A percentile compares a stretch with the other conserved stretches of the same genome.
phyloP scores from a whole-genome alignment of 1,140 invertebrate genomes.

The Drosophila insularis region DNA sequence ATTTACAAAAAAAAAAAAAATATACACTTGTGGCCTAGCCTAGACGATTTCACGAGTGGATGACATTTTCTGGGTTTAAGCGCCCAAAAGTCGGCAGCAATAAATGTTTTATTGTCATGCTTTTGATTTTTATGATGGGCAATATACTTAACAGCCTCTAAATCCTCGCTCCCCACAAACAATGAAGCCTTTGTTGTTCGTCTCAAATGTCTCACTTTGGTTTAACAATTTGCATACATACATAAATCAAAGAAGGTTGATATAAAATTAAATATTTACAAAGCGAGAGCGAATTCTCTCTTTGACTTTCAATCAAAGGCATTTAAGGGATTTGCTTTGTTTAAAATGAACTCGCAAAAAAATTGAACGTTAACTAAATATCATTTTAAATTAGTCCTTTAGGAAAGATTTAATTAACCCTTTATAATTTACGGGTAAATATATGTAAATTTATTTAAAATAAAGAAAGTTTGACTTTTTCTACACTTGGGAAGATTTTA shows the following conservation, averaged over 20 bases:
- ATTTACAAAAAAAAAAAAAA: conserved; percentile 5
- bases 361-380: neutral
- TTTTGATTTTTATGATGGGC: conserved; percentile 18
- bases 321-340: conserved; percentile 1
- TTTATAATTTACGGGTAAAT: no score
- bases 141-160: conserved; percentile 1
- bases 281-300: neutral
- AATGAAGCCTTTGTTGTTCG: neutral
- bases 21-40: conserved; percentile 4
- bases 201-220: conserved; percentile 27
- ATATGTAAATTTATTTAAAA: no score
- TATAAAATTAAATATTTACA: neutral
- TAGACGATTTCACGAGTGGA: neutral
- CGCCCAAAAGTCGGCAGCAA: conserved; percentile 47
- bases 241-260: conserved; percentile 7
- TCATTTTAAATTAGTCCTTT: neutral
- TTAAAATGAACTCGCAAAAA: neutral
- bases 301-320: neutral
- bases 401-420: neutral
- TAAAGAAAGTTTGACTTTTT: no score
- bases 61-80: conserved; percentile 38
- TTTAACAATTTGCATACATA: conserved; percentile 1
- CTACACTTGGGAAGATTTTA: no score
- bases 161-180: neutral
- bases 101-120: conserved; percentile 44